Conservation (phyloP, 2,888 invertebrate genomes). For the Piscicola geometra region DNA sequence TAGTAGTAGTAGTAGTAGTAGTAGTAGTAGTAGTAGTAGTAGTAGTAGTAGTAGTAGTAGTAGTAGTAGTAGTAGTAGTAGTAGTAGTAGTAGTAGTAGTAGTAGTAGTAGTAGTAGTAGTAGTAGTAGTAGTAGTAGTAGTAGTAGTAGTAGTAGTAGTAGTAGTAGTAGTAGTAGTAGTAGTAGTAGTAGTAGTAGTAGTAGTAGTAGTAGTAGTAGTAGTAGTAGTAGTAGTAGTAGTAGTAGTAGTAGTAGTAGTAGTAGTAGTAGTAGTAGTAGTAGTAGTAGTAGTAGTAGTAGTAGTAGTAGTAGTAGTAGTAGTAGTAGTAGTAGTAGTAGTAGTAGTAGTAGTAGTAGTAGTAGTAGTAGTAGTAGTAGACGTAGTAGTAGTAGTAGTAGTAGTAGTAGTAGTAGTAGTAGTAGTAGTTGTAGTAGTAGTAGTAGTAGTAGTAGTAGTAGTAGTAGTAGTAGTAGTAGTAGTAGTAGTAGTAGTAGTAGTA, state of each 20-base stretch:
- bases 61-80: slow-evolving; percentile 9
- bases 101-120: slow-evolving; percentile 6
- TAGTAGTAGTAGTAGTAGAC: background rate
- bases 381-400: slow-evolving; percentile 2
- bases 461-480: background rate
- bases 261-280: slow-evolving; percentile 3
- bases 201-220: slow-evolving; percentile 6
- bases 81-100: slow-evolving; percentile 3
- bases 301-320: slow-evolving; percentile 6
- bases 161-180: slow-evolving; percentile 9
- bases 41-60: slow-evolving; percentile 9
- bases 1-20: slow-evolving; percentile 12
- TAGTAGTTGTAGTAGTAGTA: background rate
- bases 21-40: slow-evolving; percentile 12
- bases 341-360: slow-evolving; percentile 3
- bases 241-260: background rate
- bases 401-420: background rate
- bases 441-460: background rate
- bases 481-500: background rate
- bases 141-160: slow-evolving; percentile 7
- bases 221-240: slow-evolving; percentile 2
- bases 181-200: slow-evolving; percentile 3
- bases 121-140: too few species aligned
- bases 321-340: slow-evolving; percentile 9
- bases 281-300: slow-evolving; percentile 5